These are phyloP conservation scores for Hyla sarda DNA, from an alignment of 2,113 vertebrate species.

Conservation along the genomic window DNA sequence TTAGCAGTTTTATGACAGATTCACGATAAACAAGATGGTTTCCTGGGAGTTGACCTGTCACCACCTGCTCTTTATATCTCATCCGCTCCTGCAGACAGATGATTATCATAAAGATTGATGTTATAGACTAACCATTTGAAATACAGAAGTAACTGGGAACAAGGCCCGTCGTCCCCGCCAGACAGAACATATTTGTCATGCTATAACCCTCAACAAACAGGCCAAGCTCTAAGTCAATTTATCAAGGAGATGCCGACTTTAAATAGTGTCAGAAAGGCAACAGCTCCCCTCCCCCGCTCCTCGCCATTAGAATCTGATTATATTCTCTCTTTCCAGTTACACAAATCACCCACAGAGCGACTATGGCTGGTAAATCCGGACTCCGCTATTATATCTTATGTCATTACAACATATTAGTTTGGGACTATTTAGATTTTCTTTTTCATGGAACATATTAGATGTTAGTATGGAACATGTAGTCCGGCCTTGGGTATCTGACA, in stretches of 20 bases:
- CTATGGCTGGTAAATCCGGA: neutral
- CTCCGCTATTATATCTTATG: neutral
- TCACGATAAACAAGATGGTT: conserved; percentile 21
- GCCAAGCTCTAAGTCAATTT: conserved; percentile 20
- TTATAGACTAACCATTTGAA: conserved; percentile 9
- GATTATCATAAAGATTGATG: conserved; percentile 47
- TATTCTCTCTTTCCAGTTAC: conserved; percentile 7
- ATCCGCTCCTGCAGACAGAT: conserved; percentile 18
- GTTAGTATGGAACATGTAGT: neutral
- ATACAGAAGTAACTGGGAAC: conserved; percentile 20
- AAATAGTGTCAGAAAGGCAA: conserved; percentile 30
- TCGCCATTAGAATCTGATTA: conserved; percentile 41
- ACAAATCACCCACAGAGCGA: neutral
- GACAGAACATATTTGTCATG: conserved; percentile 8
- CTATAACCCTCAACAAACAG: conserved; percentile 25
- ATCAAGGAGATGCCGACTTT: conserved; percentile 30
- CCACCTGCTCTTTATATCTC: conserved; percentile 34
- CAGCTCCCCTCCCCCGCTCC: neutral
- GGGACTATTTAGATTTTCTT: neutral
- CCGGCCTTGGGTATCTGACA: neutral
- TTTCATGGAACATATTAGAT: neutral
- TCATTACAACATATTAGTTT: neutral
- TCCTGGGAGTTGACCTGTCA: conserved; percentile 34
- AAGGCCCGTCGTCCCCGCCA: conserved; percentile 1
- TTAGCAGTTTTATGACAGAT: conserved; percentile 18